Evolutionary conservation across 2,888 invertebrate species (phyloP).

Genomic region (Mythimna ferrago): DNA sequence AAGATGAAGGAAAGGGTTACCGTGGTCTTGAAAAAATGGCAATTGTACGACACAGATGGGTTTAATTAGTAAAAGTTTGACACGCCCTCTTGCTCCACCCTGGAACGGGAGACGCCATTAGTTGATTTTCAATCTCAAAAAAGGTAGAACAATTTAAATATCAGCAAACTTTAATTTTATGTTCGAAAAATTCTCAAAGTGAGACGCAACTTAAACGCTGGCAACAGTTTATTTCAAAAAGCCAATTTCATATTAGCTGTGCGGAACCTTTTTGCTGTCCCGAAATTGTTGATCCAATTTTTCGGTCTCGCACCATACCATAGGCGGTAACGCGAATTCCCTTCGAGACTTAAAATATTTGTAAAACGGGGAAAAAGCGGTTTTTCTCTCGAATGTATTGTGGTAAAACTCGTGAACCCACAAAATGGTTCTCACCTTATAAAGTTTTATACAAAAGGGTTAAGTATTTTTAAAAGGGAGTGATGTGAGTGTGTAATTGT

Average conservation of each 20-base stretch:
- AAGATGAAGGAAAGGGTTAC: too few relatives aligned
- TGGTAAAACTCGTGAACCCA: slow-evolving; percentile 47
- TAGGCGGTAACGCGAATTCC: slow-evolving; percentile 66
- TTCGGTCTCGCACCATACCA: slow-evolving; percentile 46
- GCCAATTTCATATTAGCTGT: slow-evolving; percentile 58
- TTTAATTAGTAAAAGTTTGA: too few relatives aligned
- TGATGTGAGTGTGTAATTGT: not conserved
- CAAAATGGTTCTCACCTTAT: slow-evolving; percentile 48
- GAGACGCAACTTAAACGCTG: slow-evolving; percentile 18
- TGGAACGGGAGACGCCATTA: too few relatives aligned
- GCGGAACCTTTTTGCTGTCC: slow-evolving; percentile 55
- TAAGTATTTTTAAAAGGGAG: slow-evolving; percentile 30
- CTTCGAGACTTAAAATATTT: slow-evolving; percentile 70
- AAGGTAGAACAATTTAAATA: slow-evolving; percentile 30
- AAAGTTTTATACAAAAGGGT: slow-evolving; percentile 41
- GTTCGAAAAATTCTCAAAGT: slow-evolving; percentile 28
- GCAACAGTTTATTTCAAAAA: slow-evolving; percentile 48
- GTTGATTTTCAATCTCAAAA: too few relatives aligned
- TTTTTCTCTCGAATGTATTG: slow-evolving; percentile 58
- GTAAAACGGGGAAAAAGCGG: slow-evolving; percentile 68
- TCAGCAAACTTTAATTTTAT: slow-evolving; percentile 37
- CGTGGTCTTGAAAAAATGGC: too few relatives aligned
- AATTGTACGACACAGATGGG: too few relatives aligned
- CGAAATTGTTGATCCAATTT: slow-evolving; percentile 68
- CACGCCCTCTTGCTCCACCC: too few relatives aligned